These are phyloP conservation scores for Sphenodon punctatus DNA, from an alignment of 2,797 vertebrate genomes.

Conservation along the genomic window DNA sequence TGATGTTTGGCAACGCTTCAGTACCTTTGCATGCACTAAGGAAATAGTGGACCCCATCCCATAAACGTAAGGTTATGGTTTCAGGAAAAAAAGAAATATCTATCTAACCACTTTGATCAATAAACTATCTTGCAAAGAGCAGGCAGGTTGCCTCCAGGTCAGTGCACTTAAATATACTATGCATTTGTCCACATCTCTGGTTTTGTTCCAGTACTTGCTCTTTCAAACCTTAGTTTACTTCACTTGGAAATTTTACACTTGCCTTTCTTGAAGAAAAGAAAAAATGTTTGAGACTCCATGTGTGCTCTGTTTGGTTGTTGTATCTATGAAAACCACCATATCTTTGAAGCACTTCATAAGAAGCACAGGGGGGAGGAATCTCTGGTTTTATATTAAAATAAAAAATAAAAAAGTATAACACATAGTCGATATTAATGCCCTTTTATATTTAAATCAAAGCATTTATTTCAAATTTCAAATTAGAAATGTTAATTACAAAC, in stretches of 20 bases:
- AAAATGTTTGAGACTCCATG: not conserved
- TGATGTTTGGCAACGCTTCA: not conserved
- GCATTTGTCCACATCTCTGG: not conserved
- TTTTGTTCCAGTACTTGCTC: slow-evolving; percentile 5
- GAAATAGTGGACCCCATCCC: not conserved
- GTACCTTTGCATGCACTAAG: not conserved
- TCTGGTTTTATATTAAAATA: no score
- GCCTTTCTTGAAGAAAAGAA: not conserved
- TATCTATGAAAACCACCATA: not conserved
- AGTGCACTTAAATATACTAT: slow-evolving; percentile 11
- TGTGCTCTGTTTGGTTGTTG: not conserved
- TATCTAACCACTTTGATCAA: slow-evolving; percentile 35
- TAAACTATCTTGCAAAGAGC: slow-evolving; percentile 42
- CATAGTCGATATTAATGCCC: slow-evolving; percentile 12
- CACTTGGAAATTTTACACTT: not conserved
- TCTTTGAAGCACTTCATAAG: not conserved
- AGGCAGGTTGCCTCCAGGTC: slow-evolving; percentile 35
- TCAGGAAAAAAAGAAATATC: slow-evolving; percentile 27
- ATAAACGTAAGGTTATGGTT: not conserved
- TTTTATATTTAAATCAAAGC: slow-evolving; percentile 42
- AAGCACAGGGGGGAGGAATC: not conserved
- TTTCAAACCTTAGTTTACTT: slow-evolving; percentile 1
- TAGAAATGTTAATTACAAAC: slow-evolving; percentile 61
- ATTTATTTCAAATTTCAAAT: slow-evolving; percentile 54
- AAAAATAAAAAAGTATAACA: slow-evolving; percentile 10